phyloP scores from a whole-genome alignment of 2,797 vertebrate genomes.

The Tenualosa ilisha region DNA sequence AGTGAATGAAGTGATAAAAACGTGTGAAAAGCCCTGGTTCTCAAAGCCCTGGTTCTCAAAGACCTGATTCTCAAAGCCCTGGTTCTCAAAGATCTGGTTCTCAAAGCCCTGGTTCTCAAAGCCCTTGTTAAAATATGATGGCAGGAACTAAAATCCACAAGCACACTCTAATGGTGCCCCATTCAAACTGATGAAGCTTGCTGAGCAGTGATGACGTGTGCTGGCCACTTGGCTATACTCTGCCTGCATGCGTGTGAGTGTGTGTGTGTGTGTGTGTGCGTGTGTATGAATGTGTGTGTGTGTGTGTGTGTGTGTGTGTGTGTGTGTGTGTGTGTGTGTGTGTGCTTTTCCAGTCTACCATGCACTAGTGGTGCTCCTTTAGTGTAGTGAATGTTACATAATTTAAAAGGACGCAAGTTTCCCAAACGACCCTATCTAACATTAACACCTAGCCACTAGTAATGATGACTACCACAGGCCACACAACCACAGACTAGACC shows the following conservation, averaged over 20 bases:
- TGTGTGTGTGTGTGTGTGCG: not conserved
- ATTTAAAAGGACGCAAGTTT: not conserved
- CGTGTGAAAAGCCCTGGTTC: conserved; percentile 46
- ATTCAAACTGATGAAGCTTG: not conserved
- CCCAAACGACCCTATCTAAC: too few relatives aligned
- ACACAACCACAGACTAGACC: too few relatives aligned
- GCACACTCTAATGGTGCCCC: not conserved
- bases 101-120: conserved; percentile 31
- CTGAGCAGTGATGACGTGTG: not conserved
- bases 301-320: too few relatives aligned
- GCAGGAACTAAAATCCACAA: not conserved
- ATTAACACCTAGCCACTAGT: not conserved
- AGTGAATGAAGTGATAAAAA: conserved; percentile 40
- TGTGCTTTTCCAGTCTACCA: not conserved
- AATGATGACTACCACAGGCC: too few relatives aligned
- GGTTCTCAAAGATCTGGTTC: conserved; percentile 10
- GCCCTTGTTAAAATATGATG: not conserved
- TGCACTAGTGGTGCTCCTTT: not conserved
- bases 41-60: conserved; percentile 3
- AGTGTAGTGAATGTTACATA: not conserved
- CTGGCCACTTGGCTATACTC: not conserved
- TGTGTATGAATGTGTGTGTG: not conserved
- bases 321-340: not conserved
- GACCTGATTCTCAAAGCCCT: conserved; percentile 11
- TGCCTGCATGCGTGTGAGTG: not conserved